Base-by-base conservation (phyloP, 2,797 vertebrate genomes). In the Helicolenus hilgendorfi region DNA sequence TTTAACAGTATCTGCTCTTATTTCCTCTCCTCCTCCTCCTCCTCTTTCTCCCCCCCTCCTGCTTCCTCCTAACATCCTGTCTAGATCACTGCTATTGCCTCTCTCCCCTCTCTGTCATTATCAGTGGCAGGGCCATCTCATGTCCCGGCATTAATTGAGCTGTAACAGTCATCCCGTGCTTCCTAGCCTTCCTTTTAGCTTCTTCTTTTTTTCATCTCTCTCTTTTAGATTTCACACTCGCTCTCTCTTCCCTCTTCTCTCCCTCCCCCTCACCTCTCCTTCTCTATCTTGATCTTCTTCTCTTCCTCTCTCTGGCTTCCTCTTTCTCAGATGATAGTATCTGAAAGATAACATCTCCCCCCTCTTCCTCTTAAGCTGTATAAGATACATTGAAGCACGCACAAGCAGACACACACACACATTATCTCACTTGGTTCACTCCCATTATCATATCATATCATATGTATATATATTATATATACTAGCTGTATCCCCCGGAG, bases 1-100 rank as follows among this genome's bases (percentile, higher is more conserved):
- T 96, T 96, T 91, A 96, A 96, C 94, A 94, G 92, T 96, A 94
- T 95, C 94, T 95, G 92, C 93, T 95, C 96, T 96, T 95, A 95
- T 95, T 96, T 94, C 95, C 94, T 93, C 86, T 87, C 87, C 81
- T 69, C 84, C 86, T 45, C 80, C 10, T 45, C 68, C 55, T 65
- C 64, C 64, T 9, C 86, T 81, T 67, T 18, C 33, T 35, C 80
- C 77, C 84, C 72, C 83, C 84, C 85, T 38, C 84, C 89, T 81
- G 87, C 90, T 92, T 92, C 91, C 92, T 92, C 92, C 88, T 87
- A 87, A 95, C 95, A 95, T 96, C 95, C 94, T 96, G 93, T 94
- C 81, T 69, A 88, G 92, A 93, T 94, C 89, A 70, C 87, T 86
- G 89, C 90, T 80, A 72, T 89, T 77, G 81, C 90, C 75, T 84